These are phyloP conservation scores for Catalaphyllia jardinei DNA, from an alignment of 64 coral and sea anemone genomes.

Conservation along the genomic window DNA sequence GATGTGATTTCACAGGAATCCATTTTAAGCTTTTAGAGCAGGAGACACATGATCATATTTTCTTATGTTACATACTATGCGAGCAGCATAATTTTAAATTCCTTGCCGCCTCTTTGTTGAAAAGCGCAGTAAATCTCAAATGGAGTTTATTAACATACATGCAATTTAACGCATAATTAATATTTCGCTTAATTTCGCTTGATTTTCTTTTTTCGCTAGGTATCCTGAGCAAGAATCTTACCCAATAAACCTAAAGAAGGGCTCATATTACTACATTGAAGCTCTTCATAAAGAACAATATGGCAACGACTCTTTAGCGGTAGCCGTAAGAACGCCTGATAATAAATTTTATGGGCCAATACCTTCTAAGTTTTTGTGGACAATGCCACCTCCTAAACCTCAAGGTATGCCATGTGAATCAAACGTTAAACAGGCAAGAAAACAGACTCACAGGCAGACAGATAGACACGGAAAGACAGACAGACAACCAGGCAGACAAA, in stretches of 20 bases:
- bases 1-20: no score
- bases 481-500: background rate
- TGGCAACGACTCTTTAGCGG: conserved; percentile 59
- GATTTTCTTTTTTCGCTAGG: conserved; percentile 20
- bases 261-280: conserved; percentile 75
- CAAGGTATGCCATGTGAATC: background rate
- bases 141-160: no score
- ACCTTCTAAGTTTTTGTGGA: conserved; percentile 75
- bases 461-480: background rate
- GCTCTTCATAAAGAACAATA: conserved; percentile 94
- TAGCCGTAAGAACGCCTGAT: conserved; percentile 76
- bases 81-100: no score
- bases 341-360: conserved; percentile 51
- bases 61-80: no score
- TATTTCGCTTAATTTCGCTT: no score
- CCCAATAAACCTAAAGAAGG: conserved; percentile 72
- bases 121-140: no score
- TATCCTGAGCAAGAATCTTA: conserved; percentile 76
- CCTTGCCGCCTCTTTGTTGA: no score
- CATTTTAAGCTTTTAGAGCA: no score
- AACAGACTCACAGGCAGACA: background rate
- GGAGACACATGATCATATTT: no score
- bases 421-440: background rate
- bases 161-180: no score
- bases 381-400: conserved; percentile 19